Evolutionary conservation across 2,113 vertebrate species (phyloP), one percentile per base, ranked within the genome.

Genomic region (Onychostruthus taczanowskii): DNA sequence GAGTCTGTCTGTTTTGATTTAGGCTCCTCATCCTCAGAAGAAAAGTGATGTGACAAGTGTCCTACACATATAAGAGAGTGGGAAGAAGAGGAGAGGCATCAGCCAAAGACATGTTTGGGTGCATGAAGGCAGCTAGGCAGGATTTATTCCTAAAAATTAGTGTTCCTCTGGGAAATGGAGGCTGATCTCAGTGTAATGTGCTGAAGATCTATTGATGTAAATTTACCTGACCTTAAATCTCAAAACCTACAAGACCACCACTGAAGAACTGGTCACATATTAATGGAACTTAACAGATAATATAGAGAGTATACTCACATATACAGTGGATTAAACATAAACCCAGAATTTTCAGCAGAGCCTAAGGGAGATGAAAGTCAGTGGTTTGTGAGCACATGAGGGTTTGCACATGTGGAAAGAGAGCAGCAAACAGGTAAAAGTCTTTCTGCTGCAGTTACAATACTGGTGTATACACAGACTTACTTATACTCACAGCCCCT

Each of bases 401-500:
- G 2, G 11, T 50, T 93, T 82, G 8, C 23, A 30, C 69, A 3
- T 0, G 0, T 35, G 44, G 37, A 75, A 87, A 90, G 81, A 19
- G 43, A 74, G 35, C 19, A 74, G 28, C 24, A 41, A 9, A 50
- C 7, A 27, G 50, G 47, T 26, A 69, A 70, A 83, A 73, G 33
- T 18, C 1, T 33, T 84, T 64, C 56, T 68, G 8, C 35, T 39
- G 16, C 27, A 90, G 56, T 55, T 58, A 37, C 0, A 0, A 1
- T 5, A 22, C 50, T 1, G 1, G 17, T 78, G 31, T 46, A 91
- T 56, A 61, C 58, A 63, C 83, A 84, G 39, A 33, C 47, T 87
- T 52, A 59, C n/a, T 80, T 59, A 78, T 9, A 27, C 20, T 49
- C 24, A 43, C 50, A 76, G 16, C 16, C 14, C 19, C 20, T 49